These are phyloP conservation scores for Morbakka virulenta DNA, from an alignment of 30 jellyfish, hydroid and myxozoan genomes.

Conservation along the genomic window DNA sequence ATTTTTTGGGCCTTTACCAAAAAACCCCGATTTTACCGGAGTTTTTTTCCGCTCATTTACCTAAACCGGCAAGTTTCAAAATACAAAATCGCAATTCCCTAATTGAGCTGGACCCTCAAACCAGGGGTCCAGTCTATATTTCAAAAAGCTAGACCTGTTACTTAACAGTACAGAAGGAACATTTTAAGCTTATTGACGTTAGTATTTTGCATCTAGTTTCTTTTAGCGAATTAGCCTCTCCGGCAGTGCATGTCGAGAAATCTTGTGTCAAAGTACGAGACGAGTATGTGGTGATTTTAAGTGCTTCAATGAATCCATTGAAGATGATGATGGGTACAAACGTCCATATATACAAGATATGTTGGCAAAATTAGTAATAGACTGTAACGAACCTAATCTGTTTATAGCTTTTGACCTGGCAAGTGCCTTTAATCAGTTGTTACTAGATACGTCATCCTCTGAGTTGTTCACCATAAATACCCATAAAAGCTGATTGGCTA, in stretches of 20 bases:
- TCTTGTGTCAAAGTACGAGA: constrained; percentile 17
- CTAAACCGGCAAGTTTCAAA: too few relatives aligned
- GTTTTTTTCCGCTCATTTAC: too few relatives aligned
- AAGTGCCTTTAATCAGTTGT: constrained; percentile 43
- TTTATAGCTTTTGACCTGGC: constrained; percentile 46
- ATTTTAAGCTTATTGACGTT: neutral
- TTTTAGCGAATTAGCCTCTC: constrained; percentile 45
- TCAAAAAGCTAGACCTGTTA: constrained; percentile 41
- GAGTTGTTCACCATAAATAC: constrained; percentile 38
- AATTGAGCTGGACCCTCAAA: too few relatives aligned
- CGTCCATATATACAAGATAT: too few relatives aligned
- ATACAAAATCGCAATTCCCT: too few relatives aligned
- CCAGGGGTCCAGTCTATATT: constrained; percentile 34
- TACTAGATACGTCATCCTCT: constrained; percentile 20
- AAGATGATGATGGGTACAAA: too few relatives aligned
- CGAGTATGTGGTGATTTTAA: constrained; percentile 48
- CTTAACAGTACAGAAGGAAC: constrained; percentile 17
- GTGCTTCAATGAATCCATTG: too few relatives aligned
- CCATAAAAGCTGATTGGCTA: constrained; percentile 38
- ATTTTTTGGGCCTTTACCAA: too few relatives aligned
- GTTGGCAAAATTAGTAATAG: too few relatives aligned
- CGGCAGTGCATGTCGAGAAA: constrained; percentile 27
- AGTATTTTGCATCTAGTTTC: constrained; percentile 24
- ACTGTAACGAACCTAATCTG: too few relatives aligned
- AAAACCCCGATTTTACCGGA: too few relatives aligned